phyloP scores from a whole-genome alignment of 2,113 vertebrate genomes.

The Mus musculus region GRCm39 chrX:103251001-103251500 shows the following conservation, averaged over 20 bases:
- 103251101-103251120: not conserved
- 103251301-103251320: not conserved
- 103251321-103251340: not conserved
- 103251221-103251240: not conserved
- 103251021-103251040: constrained; percentile 22
- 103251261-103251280: constrained; percentile 1
- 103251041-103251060: not conserved
- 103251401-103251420: not conserved
- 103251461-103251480: not conserved
- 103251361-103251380: not conserved
- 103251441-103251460: not conserved
- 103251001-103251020: constrained; percentile 34
- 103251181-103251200: constrained; percentile 9
- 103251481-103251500: constrained; percentile 36
- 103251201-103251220: constrained; percentile 27
- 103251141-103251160: not conserved
- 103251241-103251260: constrained; percentile 16
- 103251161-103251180: not conserved
- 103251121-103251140: constrained; percentile 5
- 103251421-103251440: not conserved
- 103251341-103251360: not conserved
- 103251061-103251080: not conserved
- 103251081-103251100: constrained; percentile 12
- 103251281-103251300: not conserved
- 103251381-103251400: not conserved